phyloP scores from a whole-genome alignment of 2,888 invertebrate species.

The Eupithecia vulgata region DNA sequence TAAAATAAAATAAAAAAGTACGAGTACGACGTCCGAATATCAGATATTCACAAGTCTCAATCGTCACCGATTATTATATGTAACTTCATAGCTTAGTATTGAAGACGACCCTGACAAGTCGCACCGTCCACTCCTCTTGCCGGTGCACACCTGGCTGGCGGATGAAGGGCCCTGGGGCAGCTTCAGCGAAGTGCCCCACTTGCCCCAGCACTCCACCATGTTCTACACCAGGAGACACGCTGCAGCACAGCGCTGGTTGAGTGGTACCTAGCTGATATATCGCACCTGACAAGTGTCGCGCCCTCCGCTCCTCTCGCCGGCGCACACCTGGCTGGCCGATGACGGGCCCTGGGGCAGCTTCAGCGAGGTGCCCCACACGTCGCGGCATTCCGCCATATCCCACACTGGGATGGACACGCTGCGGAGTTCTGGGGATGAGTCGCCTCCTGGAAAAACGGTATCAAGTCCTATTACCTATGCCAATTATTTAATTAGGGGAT shows the following conservation, averaged over 20 bases:
- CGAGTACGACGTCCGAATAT: too few relatives aligned
- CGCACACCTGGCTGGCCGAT: slow-evolving; percentile 68
- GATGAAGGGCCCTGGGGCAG: slow-evolving; percentile 67
- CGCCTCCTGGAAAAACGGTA: slow-evolving; percentile 57
- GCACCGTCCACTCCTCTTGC: slow-evolving; percentile 63
- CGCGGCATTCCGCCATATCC: slow-evolving; percentile 61
- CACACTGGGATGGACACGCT: slow-evolving; percentile 72
- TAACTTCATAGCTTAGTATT: too few relatives aligned
- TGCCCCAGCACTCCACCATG: slow-evolving; percentile 57
- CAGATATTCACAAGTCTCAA: too few relatives aligned
- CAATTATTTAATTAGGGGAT: too few relatives aligned
- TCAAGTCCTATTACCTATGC: neutral
- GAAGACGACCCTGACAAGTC: slow-evolving; percentile 64
- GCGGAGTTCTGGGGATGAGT: slow-evolving; percentile 66
- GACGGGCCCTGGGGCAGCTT: slow-evolving; percentile 69
- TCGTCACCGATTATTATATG: too few relatives aligned
- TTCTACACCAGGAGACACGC: slow-evolving; percentile 74
- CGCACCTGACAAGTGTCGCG: slow-evolving; percentile 77
- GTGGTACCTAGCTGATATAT: slow-evolving; percentile 22
- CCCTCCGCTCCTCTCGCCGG: slow-evolving; percentile 65
- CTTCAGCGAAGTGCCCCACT: slow-evolving; percentile 66
- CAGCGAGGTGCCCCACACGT: slow-evolving; percentile 64
- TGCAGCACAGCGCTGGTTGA: slow-evolving; percentile 50
- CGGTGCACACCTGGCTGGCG: slow-evolving; percentile 74
- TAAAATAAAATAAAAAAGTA: too few relatives aligned